Conservation (phyloP, 2,113 vertebrate species). For the Laterallus jamaicensis region DNA sequence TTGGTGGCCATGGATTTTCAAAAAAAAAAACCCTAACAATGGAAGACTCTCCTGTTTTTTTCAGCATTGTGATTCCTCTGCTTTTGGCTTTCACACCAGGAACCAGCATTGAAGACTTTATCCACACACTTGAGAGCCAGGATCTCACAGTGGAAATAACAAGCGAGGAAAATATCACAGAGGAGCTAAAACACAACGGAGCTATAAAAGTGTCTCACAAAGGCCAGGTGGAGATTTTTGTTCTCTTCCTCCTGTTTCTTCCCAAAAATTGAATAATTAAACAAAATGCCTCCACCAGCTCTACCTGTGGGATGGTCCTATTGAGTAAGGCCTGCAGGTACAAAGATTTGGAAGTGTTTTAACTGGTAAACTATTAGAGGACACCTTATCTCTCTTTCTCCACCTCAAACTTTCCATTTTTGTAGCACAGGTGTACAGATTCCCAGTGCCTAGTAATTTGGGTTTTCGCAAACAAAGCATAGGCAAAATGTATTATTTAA, state of each 20-base stretch:
- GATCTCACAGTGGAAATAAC: constrained; percentile 84
- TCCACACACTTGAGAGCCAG: constrained; percentile 82
- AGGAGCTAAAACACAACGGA: constrained; percentile 82
- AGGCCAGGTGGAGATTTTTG: constrained; percentile 76
- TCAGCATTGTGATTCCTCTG: neutral
- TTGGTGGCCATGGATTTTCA: neutral
- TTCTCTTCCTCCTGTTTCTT: neutral
- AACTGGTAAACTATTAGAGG: neutral
- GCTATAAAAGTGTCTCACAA: constrained; percentile 83
- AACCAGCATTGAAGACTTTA: constrained; percentile 83
- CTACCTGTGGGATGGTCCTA: neutral
- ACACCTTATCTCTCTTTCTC: neutral
- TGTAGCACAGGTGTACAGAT: neutral
- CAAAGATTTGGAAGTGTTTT: neutral
- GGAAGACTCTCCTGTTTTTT: neutral
- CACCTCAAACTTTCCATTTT: neutral
- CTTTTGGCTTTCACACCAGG: constrained; percentile 63
- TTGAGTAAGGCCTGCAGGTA: neutral
- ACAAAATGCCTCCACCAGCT: neutral
- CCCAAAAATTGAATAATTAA: neutral
- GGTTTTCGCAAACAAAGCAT: neutral
- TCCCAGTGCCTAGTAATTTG: neutral
- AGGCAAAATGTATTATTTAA: neutral
- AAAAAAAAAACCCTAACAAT: rapidly evolving
- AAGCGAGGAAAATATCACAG: constrained; percentile 77